Conservation (phyloP, 2,888 invertebrate genomes). For the Hetaerina titia region DNA sequence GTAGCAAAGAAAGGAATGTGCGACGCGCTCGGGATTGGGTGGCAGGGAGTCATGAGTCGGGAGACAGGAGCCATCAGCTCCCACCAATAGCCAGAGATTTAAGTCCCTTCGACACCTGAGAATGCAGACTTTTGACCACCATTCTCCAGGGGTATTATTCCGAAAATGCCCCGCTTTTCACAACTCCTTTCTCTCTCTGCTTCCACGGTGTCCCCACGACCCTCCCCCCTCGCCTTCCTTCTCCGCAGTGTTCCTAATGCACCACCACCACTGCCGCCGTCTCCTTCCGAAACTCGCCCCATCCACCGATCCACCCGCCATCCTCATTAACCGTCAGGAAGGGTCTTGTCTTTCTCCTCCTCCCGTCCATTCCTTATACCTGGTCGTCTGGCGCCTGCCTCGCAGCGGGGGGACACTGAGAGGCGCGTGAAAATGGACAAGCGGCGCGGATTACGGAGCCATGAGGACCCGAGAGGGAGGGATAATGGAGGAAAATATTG, state of each 20-base stretch:
- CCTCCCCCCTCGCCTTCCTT: neutral
- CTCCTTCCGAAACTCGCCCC: no score
- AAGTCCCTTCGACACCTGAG: conserved; percentile 21
- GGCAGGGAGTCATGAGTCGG: neutral
- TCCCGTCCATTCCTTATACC: neutral
- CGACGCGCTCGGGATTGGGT: neutral
- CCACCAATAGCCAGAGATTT: neutral
- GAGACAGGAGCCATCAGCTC: neutral
- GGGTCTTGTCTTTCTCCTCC: neutral
- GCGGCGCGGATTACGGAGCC: neutral
- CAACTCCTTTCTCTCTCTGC: neutral
- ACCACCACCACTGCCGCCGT: neutral
- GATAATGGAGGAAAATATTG: neutral
- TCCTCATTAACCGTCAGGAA: neutral
- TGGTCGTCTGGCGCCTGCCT: neutral
- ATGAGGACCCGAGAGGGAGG: neutral
- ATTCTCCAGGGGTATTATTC: neutral
- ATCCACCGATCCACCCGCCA: neutral
- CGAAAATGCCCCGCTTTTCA: neutral
- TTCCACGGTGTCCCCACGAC: no score
- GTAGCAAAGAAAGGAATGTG: no score
- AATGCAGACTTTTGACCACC: neutral
- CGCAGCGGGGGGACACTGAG: neutral
- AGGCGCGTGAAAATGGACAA: neutral
- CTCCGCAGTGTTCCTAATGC: neutral